Conservation (phyloP, 1,140 invertebrate genomes). For the Rhyzopertha dominica region DNA sequence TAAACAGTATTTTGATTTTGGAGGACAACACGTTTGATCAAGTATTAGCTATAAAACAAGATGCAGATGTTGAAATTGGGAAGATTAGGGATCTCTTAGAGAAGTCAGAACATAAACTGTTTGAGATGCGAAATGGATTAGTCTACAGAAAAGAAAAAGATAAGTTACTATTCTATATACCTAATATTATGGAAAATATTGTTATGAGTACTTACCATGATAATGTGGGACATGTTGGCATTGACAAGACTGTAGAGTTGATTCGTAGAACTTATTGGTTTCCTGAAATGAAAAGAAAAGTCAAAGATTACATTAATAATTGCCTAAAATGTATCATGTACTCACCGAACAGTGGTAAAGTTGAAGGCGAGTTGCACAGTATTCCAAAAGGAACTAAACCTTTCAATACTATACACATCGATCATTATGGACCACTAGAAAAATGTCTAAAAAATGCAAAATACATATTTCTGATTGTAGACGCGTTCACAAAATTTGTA, state of each 20-base stretch:
- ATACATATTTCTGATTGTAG: conserved; percentile 31
- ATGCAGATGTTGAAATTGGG: no score
- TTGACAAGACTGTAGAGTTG: conserved; percentile 20
- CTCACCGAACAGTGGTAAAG: conserved; percentile 27
- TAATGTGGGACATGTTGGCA: conserved; percentile 17
- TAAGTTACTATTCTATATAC: no score
- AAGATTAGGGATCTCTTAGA: no score
- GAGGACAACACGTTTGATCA: no score
- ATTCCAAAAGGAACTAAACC: conserved; percentile 32
- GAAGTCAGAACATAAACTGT: no score
- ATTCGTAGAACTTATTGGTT: conserved; percentile 34
- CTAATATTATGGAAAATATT: neutral
- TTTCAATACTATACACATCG: conserved; percentile 34
- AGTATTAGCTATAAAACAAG: no score
- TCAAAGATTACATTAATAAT: conserved; percentile 24
- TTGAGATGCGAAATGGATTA: no score
- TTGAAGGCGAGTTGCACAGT: conserved; percentile 25
- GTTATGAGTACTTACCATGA: conserved; percentile 6
- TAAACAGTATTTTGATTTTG: no score
- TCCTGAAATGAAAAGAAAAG: conserved; percentile 30
- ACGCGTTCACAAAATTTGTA: conserved; percentile 31
- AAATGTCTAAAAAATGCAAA: conserved; percentile 10
- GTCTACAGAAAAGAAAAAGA: no score
- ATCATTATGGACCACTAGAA: conserved; percentile 34
- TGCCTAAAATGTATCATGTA: conserved; percentile 34